phyloP scores from a whole-genome alignment of 2,797 vertebrate genomes.

The Sylvilagus floridanus region DNA sequence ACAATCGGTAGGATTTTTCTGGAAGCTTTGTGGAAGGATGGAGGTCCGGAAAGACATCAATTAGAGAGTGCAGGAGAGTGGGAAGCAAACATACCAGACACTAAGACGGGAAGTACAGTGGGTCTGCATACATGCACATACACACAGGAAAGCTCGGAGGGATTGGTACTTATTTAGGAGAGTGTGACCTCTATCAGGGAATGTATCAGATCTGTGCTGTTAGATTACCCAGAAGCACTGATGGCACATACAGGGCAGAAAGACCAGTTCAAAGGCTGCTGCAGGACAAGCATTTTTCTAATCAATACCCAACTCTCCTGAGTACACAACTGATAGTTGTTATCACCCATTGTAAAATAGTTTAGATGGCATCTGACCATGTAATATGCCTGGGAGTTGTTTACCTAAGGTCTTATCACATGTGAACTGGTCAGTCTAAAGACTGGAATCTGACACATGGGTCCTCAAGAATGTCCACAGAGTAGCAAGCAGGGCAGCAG shows the following conservation, averaged over 20 bases:
- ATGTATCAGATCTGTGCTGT: neutral
- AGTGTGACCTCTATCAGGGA: neutral
- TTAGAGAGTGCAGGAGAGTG: too few species aligned
- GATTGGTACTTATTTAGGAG: neutral
- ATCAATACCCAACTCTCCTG: constrained; percentile 57
- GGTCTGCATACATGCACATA: neutral
- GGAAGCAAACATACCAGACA: neutral
- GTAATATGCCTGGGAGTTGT: neutral
- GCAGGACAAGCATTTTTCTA: constrained; percentile 16
- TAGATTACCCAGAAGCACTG: neutral
- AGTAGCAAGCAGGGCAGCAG: fast-evolving
- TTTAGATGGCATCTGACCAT: constrained; percentile 13
- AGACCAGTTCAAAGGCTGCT: constrained; percentile 60
- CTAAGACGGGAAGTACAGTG: neutral
- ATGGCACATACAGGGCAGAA: neutral
- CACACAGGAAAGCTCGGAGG: neutral
- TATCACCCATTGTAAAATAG: constrained; percentile 65
- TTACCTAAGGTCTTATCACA: constrained; percentile 30
- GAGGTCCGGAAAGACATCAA: neutral
- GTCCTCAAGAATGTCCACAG: neutral
- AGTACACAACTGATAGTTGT: neutral
- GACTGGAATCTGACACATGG: neutral
- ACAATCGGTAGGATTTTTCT: neutral
- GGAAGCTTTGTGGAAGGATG: neutral
- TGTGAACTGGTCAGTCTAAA: neutral